Percentiles rank a stretch among this genome's conserved stretches.
Evolutionary conservation across 2,888 invertebrate genomes (phyloP).

Genomic region (Cephus pygmeus): DNA sequence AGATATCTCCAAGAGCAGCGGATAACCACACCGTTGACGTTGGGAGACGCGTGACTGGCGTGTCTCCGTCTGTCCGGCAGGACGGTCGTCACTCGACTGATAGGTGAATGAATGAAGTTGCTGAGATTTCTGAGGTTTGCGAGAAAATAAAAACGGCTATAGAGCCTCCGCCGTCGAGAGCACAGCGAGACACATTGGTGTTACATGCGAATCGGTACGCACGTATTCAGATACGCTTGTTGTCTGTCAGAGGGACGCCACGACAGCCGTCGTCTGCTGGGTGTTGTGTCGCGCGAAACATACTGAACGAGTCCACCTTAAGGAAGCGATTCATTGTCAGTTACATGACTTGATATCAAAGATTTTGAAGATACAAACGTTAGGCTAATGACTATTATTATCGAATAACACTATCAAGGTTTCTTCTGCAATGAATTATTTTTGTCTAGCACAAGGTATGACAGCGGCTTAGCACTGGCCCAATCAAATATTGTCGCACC

Average conservation of each 20-base stretch:
- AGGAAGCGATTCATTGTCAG: not conserved
- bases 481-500: not conserved
- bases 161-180: not conserved
- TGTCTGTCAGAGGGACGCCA: not conserved
- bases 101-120: slow-evolving; percentile 56
- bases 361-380: not conserved
- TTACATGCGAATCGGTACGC: not conserved
- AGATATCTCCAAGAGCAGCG: not conserved
- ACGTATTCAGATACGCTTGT: not conserved
- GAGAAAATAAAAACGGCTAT: slow-evolving; percentile 34
- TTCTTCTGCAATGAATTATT: not conserved
- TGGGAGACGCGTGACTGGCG: slow-evolving; percentile 36
- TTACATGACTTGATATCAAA: not conserved
- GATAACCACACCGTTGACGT: slow-evolving; percentile 20
- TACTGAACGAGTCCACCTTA: not conserved
- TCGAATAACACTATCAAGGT: not conserved
- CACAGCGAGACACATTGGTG: not conserved
- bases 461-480: not conserved
- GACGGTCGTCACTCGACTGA: slow-evolving; percentile 61
- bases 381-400: not conserved
- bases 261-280: not conserved
- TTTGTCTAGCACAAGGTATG: not conserved
- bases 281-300: not conserved
- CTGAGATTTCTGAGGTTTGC: slow-evolving; percentile 56
- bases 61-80: slow-evolving; percentile 57